phyloP scores from a whole-genome alignment of 2,797 vertebrate genomes.

The Toxotes lorentzi region DNA sequence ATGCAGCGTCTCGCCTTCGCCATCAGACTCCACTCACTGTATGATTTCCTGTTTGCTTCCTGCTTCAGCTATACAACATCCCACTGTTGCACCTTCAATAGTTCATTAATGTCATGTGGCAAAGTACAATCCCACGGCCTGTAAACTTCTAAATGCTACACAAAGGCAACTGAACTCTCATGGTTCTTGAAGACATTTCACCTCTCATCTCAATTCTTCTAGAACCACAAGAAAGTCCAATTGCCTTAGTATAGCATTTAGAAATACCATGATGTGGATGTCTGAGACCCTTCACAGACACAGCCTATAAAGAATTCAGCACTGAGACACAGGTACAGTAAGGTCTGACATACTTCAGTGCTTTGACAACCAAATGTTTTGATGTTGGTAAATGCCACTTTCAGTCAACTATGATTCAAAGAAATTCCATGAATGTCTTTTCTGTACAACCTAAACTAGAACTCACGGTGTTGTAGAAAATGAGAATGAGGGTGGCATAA shows the following conservation, averaged over 20 bases:
- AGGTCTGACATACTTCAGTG: neutral
- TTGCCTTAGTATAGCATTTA: too few relatives aligned
- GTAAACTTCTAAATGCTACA: too few relatives aligned
- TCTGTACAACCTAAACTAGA: neutral
- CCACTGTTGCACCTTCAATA: neutral
- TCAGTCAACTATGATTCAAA: neutral
- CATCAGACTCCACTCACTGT: constrained; percentile 12
- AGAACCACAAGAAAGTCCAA: too few relatives aligned
- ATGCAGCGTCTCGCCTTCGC: constrained; percentile 17
- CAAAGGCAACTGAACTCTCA: too few relatives aligned
- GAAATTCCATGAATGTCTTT: neutral
- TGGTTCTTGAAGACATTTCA: too few relatives aligned
- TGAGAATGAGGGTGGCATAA: too few relatives aligned
- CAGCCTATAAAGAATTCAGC: neutral
- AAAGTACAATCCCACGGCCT: neutral
- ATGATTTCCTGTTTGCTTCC: constrained; percentile 40
- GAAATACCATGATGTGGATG: too few relatives aligned
- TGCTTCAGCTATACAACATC: neutral
- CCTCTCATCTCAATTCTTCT: too few relatives aligned
- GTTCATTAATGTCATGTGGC: neutral
- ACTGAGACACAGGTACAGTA: neutral
- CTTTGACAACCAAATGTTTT: constrained; percentile 2
- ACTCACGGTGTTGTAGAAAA: neutral
- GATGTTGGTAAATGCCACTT: constrained; percentile 6
- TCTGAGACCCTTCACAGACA: too few relatives aligned